Base-by-base conservation (phyloP, 2,113 vertebrate genomes). In the Arenaria interpres region DNA sequence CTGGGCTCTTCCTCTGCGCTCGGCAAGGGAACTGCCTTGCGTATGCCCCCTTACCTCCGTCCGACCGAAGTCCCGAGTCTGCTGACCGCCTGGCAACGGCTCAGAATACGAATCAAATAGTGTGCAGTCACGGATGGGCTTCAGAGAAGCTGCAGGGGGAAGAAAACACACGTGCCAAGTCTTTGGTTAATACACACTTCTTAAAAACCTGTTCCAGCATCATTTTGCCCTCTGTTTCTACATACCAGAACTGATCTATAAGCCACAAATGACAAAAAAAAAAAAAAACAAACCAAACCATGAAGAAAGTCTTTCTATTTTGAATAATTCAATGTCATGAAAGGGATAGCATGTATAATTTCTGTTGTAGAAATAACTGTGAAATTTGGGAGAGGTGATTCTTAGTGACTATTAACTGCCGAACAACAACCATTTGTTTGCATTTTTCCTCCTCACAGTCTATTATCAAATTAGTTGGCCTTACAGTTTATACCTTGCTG, bases 101-200 rank as follows among this genome's bases (percentile, higher is more conserved):
- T 98, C 98, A 41, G 98, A 93, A 2, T 97, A 98, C 66, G 98
- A 98, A 91, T 98, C 98, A 94, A 98, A 98, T 4, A 97, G 80
- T 0, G 85, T 10, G 12, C 96, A 97, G 79, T 98, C 98, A 96
- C 46, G 37, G 57, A 96, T 17, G 39, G 97, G 88, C 88, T 98
- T 98, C 68, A 98, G 96, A 79, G 98, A 98, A 79, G 97, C 98
- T 98, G 94, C 37, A 90, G 75, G 54, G 33, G 71, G 91, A 93
- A 64, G 78, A 43, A 83, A 46, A 46, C 19, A 46, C 20, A 75
- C n/a, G 87, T 4, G 14, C 4, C 39, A 87, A 66, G 27, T 30
- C 59, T 87, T 74, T 21, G 41, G 35, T 87, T 85, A 91, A 83
- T 23, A 89, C 4, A 32, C 6, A 24, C 6, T 85, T 86, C 59